These are phyloP conservation scores for Stictocephala bisonia DNA, from an alignment of 2,888 invertebrate genomes.

Conservation along the genomic window DNA sequence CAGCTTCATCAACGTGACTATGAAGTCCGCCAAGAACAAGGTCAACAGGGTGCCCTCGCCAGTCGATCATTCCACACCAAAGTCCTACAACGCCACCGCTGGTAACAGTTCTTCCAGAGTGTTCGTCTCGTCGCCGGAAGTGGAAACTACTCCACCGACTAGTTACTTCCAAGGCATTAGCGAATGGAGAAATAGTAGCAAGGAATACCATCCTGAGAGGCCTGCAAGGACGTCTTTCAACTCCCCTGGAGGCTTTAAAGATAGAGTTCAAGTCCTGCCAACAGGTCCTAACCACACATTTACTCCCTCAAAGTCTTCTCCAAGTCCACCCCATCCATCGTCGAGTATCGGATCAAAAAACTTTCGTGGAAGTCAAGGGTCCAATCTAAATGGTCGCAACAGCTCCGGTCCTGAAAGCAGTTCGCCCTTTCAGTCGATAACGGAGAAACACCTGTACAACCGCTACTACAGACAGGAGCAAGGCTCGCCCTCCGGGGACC, in stretches of 20 bases:
- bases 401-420: conserved; percentile 43
- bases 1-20: conserved; percentile 81
- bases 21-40: conserved; percentile 71
- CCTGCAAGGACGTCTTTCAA: conserved; percentile 35
- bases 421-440: conserved; percentile 52
- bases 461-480: conserved; percentile 53
- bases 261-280: conserved; percentile 60
- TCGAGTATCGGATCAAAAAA: conserved; percentile 41
- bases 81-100: conserved; percentile 64
- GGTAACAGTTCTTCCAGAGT: conserved; percentile 67
- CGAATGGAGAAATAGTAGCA: conserved; percentile 72
- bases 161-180: conserved; percentile 73
- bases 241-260: conserved; percentile 48
- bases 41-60: conserved; percentile 60
- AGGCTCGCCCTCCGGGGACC: conserved; percentile 54
- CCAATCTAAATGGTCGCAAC: conserved; percentile 43
- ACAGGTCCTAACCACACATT: conserved; percentile 60
- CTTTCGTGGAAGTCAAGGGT: conserved; percentile 42
- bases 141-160: conserved; percentile 65
- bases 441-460: conserved; percentile 60
- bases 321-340: conserved; percentile 51
- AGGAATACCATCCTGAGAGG: conserved; percentile 27
- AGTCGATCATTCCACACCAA: conserved; percentile 54
- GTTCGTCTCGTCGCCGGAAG: conserved; percentile 69
- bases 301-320: conserved; percentile 50